phyloP scores from a whole-genome alignment of 2,888 invertebrate genomes.

The Coelogynopora nodosa region DNA sequence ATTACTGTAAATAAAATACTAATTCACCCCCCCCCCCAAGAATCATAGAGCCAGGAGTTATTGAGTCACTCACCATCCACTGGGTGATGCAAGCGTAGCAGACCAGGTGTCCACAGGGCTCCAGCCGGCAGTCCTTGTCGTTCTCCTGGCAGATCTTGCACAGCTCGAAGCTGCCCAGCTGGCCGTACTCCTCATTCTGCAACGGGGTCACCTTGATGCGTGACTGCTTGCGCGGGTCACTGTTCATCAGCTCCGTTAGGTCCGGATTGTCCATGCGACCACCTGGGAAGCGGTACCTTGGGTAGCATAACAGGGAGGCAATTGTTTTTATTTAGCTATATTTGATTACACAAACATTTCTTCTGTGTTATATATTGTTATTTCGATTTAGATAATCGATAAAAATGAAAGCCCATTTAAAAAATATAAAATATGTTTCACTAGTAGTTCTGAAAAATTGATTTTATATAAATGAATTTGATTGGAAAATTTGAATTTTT shows the following conservation, averaged over 20 bases:
- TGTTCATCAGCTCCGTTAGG: not conserved
- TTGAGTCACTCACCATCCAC: slow-evolving; percentile 37
- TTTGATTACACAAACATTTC: not conserved
- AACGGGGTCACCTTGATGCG: not conserved
- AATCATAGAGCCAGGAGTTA: too few species aligned
- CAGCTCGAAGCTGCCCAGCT: slow-evolving; percentile 38
- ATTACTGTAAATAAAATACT: too few species aligned
- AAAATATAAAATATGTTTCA: too few species aligned
- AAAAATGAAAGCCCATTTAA: too few species aligned
- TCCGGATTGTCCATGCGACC: not conserved
- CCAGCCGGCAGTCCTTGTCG: slow-evolving; percentile 39
- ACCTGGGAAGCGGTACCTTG: not conserved
- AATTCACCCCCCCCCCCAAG: too few species aligned
- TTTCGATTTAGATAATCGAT: too few species aligned
- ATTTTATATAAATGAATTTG: too few species aligned
- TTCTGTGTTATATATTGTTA: not conserved
- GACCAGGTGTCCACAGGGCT: slow-evolving; percentile 42
- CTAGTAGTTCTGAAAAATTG: too few species aligned
- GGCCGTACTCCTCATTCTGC: slow-evolving; percentile 32
- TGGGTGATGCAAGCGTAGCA: slow-evolving; percentile 14
- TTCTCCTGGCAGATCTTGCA: slow-evolving; percentile 43
- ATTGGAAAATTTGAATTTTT: too few species aligned
- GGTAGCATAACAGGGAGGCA: too few species aligned
- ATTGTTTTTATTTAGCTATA: not conserved
- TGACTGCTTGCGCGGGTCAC: not conserved